Base-by-base conservation (phyloP, 2,113 vertebrate genomes). In the Paramormyrops kingsleyae region DNA sequence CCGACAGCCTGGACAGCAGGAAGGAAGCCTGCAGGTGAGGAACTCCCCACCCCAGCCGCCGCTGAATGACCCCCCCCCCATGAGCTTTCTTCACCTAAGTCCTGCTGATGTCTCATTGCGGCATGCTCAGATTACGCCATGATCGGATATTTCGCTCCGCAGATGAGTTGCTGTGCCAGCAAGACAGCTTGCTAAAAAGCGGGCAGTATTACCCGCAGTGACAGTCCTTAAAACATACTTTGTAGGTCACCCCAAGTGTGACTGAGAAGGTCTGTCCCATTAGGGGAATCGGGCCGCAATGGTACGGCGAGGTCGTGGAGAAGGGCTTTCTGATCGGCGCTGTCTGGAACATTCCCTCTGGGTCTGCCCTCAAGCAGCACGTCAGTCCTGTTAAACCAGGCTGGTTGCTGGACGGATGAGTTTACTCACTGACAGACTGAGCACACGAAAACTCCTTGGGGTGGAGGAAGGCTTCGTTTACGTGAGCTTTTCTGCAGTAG, bases 21-120 rank as follows among this genome's bases (percentile, higher is more conserved):
- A 94, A 91, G 70, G 95, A 95, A 31, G n/a, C 91, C 83, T 93
- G 90, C 90, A 96, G 96, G 96, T 97, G 93, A 89, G 85, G 5
- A 31, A 0, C 17, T 17, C 74, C 77, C 42, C 77, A 13, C 6
- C 17, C 31, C 35, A 27, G 74, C 70, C 7, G 35, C 7, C 19
- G 1, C 39, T 46, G 19, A 24, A 42, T 46, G 42, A 46, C 35
- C 80, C 19, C 35, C 80, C 19, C 44, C 8, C n/a, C 46, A 2
- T 10, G 4, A 46, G 49, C n/a, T 10, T 27, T 53, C 21, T 4
- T 47, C 83, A 10, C 7, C 83, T 46, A 24, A 8, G 13, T 53
- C 85, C 47, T 53, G 50, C 50, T 19, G 15, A 53, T 19, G 12
- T 56, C 50, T n/a, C 24, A 1, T 42, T 47, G 47, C 35, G 35